phyloP scores from a whole-genome alignment of 2,888 invertebrate species.

The Thymelicus lineola region DNA sequence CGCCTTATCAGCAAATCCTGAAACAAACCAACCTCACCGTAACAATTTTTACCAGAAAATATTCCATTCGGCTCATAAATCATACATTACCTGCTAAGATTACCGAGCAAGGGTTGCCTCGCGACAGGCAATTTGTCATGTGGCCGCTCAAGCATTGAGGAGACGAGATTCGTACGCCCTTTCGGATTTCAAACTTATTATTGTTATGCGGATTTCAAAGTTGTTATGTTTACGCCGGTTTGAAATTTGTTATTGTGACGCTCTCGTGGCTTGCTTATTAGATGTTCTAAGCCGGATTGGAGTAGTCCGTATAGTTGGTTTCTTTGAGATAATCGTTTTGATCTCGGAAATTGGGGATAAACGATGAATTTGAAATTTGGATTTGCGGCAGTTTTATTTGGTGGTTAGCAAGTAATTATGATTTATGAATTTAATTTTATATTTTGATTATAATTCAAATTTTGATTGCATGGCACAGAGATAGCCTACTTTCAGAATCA shows the following conservation, averaged over 20 bases:
- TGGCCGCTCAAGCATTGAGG: constrained; percentile 63
- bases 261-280: constrained; percentile 50
- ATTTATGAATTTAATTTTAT: too few relatives aligned
- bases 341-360: neutral
- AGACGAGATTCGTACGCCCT: constrained; percentile 67
- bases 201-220: constrained; percentile 33
- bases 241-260: constrained; percentile 74
- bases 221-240: constrained; percentile 49
- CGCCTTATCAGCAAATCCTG: constrained; percentile 35
- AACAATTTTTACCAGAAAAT: constrained; percentile 45
- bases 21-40: constrained; percentile 38
- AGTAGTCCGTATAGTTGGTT: constrained; percentile 5
- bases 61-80: constrained; percentile 77
- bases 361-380: neutral
- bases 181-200: constrained; percentile 48
- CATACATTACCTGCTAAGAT: constrained; percentile 78
- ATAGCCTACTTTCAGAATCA: too few relatives aligned
- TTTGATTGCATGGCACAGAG: too few relatives aligned
- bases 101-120: constrained; percentile 60
- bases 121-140: constrained; percentile 81
- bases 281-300: constrained; percentile 21
- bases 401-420: neutral
- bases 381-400: neutral
- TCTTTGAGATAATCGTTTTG: constrained; percentile 22
- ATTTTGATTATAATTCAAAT: too few relatives aligned